Base-by-base conservation (phyloP, 2,113 vertebrate species). In the Aspiorhynchus laticeps region DNA sequence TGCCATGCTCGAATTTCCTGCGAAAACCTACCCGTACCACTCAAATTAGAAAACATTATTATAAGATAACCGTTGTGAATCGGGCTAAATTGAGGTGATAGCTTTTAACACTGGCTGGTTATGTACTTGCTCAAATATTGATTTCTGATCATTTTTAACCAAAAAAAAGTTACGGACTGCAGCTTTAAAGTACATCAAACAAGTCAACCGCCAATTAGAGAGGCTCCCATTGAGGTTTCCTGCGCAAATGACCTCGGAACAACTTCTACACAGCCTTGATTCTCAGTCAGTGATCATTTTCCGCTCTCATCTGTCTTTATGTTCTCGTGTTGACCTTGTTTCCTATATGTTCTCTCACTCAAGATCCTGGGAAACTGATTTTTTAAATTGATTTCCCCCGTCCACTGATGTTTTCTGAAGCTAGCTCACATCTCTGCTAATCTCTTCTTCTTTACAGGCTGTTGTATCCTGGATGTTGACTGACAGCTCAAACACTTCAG, bases 301-400 rank as follows among this genome's bases (percentile, higher is more conserved):
- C 48, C 24, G 6, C 56, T 76, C 21, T 67, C 65, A 43, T 61
- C 76, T 56, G 48, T 82, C 85, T 85, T 46, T 15, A 33, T 33
- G n/a, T 80, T 43, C 3, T 17, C 2, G 3, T 3, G n/a, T 24
- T 36, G 77, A 71, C 77, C 43, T 67, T 26, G 15, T 73, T 69
- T 48, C 3, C 0, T 53, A 3, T 28, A 48, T 33, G 56, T 77
- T 8, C 28, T 80, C n/a, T 61, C 33, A 24, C 14, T 77, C 26
- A 51, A 38, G 26, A 21, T 83, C 80, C 61, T 83, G 80, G 56
- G 80, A 82, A 82, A 46, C 80, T 11, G 46, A 78, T n/a, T 78
- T 78, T 78, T 53, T 53, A 7, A 51, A 78, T 78, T 17, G 76
- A 33, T 33, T 38, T 5, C 8, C 9, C 26, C 41, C 12, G 0